These are phyloP conservation scores for Aplysia californica DNA, from an alignment of 1,140 invertebrate species.

Conservation along the genomic window DNA sequence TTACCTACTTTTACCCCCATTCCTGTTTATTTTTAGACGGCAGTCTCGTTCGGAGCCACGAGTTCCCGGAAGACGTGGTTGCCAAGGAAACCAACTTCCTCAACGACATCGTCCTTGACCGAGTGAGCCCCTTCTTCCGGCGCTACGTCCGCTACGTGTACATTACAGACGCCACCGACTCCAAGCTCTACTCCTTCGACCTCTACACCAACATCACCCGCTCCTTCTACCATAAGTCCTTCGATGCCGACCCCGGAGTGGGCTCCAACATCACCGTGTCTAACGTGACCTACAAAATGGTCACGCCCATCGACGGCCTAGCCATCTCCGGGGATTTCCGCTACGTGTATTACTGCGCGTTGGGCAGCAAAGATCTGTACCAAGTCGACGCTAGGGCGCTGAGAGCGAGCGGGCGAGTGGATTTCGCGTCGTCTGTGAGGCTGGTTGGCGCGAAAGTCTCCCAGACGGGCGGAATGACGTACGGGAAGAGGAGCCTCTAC, in stretches of 20 bases:
- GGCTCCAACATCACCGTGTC: slow-evolving; percentile 3
- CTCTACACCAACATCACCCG: not conserved
- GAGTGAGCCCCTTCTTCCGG: not conserved
- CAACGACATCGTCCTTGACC: slow-evolving; percentile 23
- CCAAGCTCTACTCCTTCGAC: slow-evolving; percentile 11
- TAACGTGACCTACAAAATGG: not conserved
- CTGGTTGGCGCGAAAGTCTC: slow-evolving; percentile 8
- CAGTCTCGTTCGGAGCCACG: not conserved
- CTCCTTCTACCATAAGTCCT: not conserved
- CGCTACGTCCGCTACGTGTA: slow-evolving; percentile 8
- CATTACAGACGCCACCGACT: slow-evolving; percentile 20
- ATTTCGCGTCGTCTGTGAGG: not conserved
- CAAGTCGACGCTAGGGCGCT: not conserved
- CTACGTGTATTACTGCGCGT: slow-evolving; percentile 20
- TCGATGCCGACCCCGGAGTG: slow-evolving; percentile 1
- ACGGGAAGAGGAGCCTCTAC: slow-evolving; percentile 1
- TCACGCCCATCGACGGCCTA: slow-evolving; percentile 11
- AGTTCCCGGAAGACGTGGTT: not conserved
- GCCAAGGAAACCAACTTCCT: slow-evolving; percentile 19
- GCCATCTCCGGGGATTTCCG: slow-evolving; percentile 16
- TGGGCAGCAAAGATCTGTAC: slow-evolving; percentile 14
- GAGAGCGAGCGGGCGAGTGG: not conserved
- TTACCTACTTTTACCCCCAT: too few relatives aligned
- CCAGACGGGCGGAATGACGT: slow-evolving; percentile 22
- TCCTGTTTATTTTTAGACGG: slow-evolving; percentile 1